Base-by-base conservation (phyloP, 2,113 vertebrate species). In the Cathartes aura region DNA sequence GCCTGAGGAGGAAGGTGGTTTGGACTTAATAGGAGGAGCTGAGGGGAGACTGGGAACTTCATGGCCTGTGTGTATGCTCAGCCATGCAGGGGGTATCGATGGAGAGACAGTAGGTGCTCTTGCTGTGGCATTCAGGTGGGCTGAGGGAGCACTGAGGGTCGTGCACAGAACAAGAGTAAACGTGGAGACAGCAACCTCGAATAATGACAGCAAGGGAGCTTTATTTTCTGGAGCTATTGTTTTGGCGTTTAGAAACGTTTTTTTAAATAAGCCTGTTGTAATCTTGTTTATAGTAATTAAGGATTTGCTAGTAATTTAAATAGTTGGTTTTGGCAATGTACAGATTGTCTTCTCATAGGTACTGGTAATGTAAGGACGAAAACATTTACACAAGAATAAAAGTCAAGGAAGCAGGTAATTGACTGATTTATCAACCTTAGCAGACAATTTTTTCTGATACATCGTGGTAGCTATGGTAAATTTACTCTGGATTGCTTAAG, bases 381-480 rank as follows among this genome's bases (percentile, higher is more conserved):
- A 98, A 97, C 96, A 97, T 98, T 97, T 98, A 95, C 87, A 96
- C 75, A 96, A 95, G 97, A 98, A 95, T 98, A 97, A 97, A 98
- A 98, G 95, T 95, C 97, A 97, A 93, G 96, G 96, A 97, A 98
- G 96, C 97, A 98, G 96, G 95, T 98, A 98, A 98, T 98, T 93
- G 90, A 95, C 96, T 3, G 34, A 97, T 98, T 97, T 98, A 97
- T 98, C 96, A 98, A 93, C 97, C 97, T 98, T 97, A 98, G 95
- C 98, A 97, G 96, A 96, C 92, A 94, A 58, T 97, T 96, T 97
- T 97, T 98, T 96, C 95, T 97, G 94, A 95, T 94, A 95, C 36
- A 48, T 98, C 2, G 0, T 87, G 96, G 96, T 97, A 96, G 96
- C 94, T 94, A 96, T 97, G 97, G 98, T 97, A 98, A 97, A 98